Percentiles rank a stretch among this genome's conserved stretches.
Conservation (phyloP, 2,113 vertebrate genomes). For the cat (Felis catus) region F.catus_Fca126_mat1.0 CM031419.1:60074501-60075000, state of each 20-base stretch:
- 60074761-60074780: background rate
- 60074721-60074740: too few species aligned
- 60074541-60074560: background rate
- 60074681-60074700: background rate
- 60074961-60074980: background rate
- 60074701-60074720: background rate
- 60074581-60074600: background rate
- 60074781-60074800: background rate
- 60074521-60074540: background rate
- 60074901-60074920: background rate
- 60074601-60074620: background rate
- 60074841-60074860: background rate
- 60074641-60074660: background rate
- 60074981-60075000: background rate
- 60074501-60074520: background rate
- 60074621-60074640: constrained; percentile 3
- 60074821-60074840: background rate
- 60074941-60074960: background rate
- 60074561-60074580: background rate
- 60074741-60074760: background rate
- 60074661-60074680: background rate
- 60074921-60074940: background rate
- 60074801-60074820: background rate
- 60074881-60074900: background rate
- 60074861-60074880: background rate